A percentile compares a stretch with the other conserved stretches of the same genome.
These are phyloP conservation scores for Nemotelus nigrinus DNA, from an alignment of 2,888 invertebrate species.

Conservation along the genomic window DNA sequence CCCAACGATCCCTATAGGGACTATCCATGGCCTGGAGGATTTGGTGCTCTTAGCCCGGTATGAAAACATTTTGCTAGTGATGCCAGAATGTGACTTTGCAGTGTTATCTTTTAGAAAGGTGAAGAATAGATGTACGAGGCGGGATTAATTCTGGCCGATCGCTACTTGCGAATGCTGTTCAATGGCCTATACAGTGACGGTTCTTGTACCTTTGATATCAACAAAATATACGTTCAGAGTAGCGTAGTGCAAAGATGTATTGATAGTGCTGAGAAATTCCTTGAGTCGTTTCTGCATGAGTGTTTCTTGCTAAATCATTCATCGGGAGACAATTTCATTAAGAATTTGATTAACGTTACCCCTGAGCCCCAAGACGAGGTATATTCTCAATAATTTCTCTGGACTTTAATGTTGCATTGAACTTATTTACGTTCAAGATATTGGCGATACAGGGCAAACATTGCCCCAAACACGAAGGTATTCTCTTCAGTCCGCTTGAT, in stretches of 20 bases:
- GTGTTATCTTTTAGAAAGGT: too few relatives aligned
- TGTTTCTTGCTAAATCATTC: too few relatives aligned
- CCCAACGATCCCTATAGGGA: slow-evolving; percentile 3
- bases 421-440: background rate
- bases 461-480: background rate
- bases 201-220: background rate
- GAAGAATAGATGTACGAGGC: too few relatives aligned
- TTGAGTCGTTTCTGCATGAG: background rate
- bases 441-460: background rate
- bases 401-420: background rate
- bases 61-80: slow-evolving; percentile 49
- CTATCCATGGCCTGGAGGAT: slow-evolving; percentile 9
- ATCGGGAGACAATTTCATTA: background rate
- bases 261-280: background rate
- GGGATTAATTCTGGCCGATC: too few relatives aligned
- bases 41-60: slow-evolving; percentile 8
- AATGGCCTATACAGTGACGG: too few relatives aligned
- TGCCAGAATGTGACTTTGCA: too few relatives aligned
- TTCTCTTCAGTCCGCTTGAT: background rate
- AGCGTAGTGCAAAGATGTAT: background rate
- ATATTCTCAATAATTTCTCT: background rate
- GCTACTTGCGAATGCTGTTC: too few relatives aligned
- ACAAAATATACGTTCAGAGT: background rate
- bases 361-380: background rate
- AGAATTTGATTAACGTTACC: background rate